phyloP scores from a whole-genome alignment of 2,797 vertebrate species.

The Takifugu rubripes region DNA sequence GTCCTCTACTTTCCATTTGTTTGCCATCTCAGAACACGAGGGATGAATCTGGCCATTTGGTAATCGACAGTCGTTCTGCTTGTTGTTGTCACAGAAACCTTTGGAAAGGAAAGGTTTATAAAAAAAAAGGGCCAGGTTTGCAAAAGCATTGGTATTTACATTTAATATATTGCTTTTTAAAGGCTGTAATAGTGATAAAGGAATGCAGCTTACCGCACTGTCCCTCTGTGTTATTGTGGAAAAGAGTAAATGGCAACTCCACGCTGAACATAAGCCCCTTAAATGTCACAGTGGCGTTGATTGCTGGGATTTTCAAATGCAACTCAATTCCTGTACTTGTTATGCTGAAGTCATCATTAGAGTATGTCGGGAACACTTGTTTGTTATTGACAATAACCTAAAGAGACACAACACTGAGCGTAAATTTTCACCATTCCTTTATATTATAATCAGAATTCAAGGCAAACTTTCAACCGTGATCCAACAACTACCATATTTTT shows the following conservation, averaged over 20 bases:
- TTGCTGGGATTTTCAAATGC: slow-evolving; percentile 74
- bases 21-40: slow-evolving; percentile 74
- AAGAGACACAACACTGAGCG: slow-evolving; percentile 11
- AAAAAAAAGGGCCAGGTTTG: background rate
- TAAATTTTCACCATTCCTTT: background rate
- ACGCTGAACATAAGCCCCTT: slow-evolving; percentile 79
- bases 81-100: slow-evolving; percentile 87
- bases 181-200: background rate
- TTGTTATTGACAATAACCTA: slow-evolving; percentile 81
- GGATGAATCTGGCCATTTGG: slow-evolving; percentile 66
- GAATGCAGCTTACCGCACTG: slow-evolving; percentile 83
- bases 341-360: slow-evolving; percentile 76
- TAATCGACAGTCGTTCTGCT: slow-evolving; percentile 81
- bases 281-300: slow-evolving; percentile 74
- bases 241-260: slow-evolving; percentile 74
- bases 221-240: slow-evolving; percentile 87
- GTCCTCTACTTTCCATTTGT: slow-evolving; percentile 77
- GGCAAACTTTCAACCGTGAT: background rate
- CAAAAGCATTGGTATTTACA: background rate
- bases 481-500: slow-evolving; percentile 50
- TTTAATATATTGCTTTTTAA: too few relatives aligned
- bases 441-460: background rate
- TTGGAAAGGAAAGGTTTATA: slow-evolving; percentile 23
- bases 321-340: slow-evolving; percentile 73
- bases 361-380: slow-evolving; percentile 65